Conservation (phyloP, 2,797 vertebrate species). For the Sebastes reedi region DNA sequence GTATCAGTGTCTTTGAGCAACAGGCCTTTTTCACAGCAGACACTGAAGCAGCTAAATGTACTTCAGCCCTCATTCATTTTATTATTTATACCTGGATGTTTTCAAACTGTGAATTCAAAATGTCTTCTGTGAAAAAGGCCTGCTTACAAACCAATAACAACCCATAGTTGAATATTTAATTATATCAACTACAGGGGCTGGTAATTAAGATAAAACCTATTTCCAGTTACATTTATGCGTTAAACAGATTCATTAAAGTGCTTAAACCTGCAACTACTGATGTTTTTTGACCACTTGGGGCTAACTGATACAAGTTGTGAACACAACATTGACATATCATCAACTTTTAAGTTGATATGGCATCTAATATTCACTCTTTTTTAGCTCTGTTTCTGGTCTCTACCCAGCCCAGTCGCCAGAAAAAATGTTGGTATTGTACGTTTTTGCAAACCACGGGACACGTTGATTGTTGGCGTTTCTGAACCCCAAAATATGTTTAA, state of each 20-base stretch:
- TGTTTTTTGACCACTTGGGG: neutral
- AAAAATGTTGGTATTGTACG: no score
- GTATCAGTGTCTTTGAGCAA: neutral
- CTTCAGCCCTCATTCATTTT: neutral
- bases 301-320: neutral
- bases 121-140: neutral
- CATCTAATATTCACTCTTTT: neutral
- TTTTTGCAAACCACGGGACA: no score
- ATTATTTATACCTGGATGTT: neutral
- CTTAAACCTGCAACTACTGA: neutral
- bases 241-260: neutral
- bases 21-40: neutral
- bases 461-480: no score
- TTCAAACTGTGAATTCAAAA: neutral
- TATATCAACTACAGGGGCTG: neutral
- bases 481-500: no score
- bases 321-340: neutral
- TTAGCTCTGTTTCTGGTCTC: neutral
- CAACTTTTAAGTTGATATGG: no score
- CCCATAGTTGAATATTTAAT: neutral
- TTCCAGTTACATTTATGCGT: neutral
- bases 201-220: neutral
- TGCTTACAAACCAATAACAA: neutral
- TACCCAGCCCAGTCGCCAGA: no score
- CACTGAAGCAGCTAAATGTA: neutral